These are phyloP conservation scores for Ploceus nigricollis DNA, from an alignment of 2,113 vertebrate genomes.

Conservation along the genomic window DNA sequence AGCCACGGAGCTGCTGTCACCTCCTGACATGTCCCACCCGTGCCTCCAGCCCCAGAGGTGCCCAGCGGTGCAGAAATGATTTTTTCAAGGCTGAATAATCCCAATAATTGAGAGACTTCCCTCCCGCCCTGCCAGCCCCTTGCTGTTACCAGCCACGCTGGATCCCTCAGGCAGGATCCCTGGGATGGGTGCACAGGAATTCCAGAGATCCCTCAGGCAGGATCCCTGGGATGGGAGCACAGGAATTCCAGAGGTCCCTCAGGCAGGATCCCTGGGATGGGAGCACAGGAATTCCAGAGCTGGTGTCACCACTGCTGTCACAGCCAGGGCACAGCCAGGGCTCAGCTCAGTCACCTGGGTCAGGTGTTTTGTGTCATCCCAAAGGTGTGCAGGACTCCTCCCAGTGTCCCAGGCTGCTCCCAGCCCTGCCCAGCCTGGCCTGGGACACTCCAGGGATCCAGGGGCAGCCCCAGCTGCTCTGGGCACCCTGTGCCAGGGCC, in stretches of 20 bases:
- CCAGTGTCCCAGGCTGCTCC: not conserved
- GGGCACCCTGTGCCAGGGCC: not conserved
- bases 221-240: not conserved
- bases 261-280: not conserved
- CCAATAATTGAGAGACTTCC: not conserved
- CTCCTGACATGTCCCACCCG: not conserved
- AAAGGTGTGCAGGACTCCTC: not conserved
- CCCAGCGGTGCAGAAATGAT: not conserved
- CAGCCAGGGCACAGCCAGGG: not conserved
- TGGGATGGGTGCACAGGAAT: not conserved
- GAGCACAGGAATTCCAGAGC: not conserved
- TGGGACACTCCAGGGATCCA: not conserved
- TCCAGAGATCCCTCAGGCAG: too few species aligned
- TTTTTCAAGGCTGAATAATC: not conserved
- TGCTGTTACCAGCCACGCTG: not conserved
- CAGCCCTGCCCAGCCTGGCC: not conserved
- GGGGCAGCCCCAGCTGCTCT: not conserved
- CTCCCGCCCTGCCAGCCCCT: not conserved
- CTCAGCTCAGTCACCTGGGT: not conserved
- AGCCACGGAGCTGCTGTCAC: not conserved
- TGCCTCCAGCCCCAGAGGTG: fast-evolving
- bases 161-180: not conserved
- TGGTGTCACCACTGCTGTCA: not conserved
- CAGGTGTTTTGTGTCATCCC: not conserved
- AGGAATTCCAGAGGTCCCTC: not conserved